phyloP scores from a whole-genome alignment of 2,113 vertebrate genomes.

The Centropristis striata region DNA sequence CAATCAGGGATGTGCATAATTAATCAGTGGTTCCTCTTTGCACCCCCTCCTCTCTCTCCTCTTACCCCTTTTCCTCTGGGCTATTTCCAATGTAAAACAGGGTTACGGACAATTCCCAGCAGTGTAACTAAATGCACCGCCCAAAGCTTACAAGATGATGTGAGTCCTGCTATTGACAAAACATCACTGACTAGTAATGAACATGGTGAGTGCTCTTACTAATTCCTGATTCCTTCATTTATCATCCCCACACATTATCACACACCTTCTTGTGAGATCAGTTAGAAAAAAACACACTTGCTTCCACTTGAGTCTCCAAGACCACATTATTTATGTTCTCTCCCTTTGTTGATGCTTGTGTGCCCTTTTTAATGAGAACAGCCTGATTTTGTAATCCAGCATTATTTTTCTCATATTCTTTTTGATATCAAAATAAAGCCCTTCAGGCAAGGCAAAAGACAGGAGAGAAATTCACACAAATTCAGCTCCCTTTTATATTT shows the following conservation, averaged over 20 bases:
- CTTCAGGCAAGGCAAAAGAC: constrained; percentile 68
- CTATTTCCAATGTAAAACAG: constrained; percentile 96
- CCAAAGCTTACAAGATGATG: constrained; percentile 95
- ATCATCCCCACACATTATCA: constrained; percentile 57
- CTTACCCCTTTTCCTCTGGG: constrained; percentile 88
- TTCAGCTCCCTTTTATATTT: constrained; percentile 60
- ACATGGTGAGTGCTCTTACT: constrained; percentile 74
- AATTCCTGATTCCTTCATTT: constrained; percentile 68
- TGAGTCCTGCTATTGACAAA: constrained; percentile 93
- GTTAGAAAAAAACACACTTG: constrained; percentile 27
- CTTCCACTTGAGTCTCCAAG: constrained; percentile 37
- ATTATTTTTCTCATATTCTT: constrained; percentile 63
- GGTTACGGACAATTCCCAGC: constrained; percentile 95
- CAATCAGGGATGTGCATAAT: constrained; percentile 93
- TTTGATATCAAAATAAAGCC: constrained; percentile 72
- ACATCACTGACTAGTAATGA: constrained; percentile 92
- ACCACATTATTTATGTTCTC: constrained; percentile 49
- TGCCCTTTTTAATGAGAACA: constrained; percentile 67
- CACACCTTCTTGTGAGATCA: constrained; percentile 48
- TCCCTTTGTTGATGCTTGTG: constrained; percentile 36
- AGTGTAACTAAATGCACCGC: constrained; percentile 93
- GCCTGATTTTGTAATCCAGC: constrained; percentile 63
- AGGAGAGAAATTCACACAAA: constrained; percentile 59
- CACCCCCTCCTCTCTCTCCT: constrained; percentile 46
- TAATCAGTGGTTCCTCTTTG: constrained; percentile 89